These are phyloP conservation scores for Brachypodius melanocephalos DNA, from an alignment of 2,113 vertebrate species.

Conservation along the genomic window DNA sequence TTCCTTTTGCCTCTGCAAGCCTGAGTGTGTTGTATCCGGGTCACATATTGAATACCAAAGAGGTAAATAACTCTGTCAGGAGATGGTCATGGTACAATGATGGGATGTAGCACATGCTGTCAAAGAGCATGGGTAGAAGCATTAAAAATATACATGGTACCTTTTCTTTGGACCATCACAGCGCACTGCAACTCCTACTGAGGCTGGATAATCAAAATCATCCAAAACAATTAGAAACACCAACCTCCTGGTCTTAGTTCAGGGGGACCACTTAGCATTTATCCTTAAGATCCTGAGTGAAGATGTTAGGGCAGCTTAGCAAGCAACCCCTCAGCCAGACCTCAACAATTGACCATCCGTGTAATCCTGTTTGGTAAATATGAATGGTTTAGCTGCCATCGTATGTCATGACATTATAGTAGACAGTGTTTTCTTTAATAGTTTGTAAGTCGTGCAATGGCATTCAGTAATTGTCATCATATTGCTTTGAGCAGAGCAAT, in stretches of 20 bases:
- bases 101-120: background rate
- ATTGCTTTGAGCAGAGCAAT: background rate
- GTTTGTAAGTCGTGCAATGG: background rate
- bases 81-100: background rate
- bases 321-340: background rate
- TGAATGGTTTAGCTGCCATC: background rate
- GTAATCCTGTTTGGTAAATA: background rate
- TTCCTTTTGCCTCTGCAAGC: background rate
- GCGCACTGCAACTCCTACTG: background rate
- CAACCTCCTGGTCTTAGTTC: background rate
- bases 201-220: background rate
- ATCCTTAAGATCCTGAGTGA: background rate
- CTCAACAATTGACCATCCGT: background rate
- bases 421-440: background rate
- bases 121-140: background rate
- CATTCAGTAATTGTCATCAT: background rate
- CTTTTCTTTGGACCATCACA: background rate
- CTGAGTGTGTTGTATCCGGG: background rate
- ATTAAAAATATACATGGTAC: background rate
- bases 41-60: background rate
- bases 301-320: background rate
- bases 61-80: background rate
- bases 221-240: background rate
- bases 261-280: background rate
- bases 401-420: background rate